Evolutionary conservation across 2,797 vertebrate genomes (phyloP), one percentile per base, ranked within the genome.

Genomic region (Scyliorhinus canicula): DNA sequence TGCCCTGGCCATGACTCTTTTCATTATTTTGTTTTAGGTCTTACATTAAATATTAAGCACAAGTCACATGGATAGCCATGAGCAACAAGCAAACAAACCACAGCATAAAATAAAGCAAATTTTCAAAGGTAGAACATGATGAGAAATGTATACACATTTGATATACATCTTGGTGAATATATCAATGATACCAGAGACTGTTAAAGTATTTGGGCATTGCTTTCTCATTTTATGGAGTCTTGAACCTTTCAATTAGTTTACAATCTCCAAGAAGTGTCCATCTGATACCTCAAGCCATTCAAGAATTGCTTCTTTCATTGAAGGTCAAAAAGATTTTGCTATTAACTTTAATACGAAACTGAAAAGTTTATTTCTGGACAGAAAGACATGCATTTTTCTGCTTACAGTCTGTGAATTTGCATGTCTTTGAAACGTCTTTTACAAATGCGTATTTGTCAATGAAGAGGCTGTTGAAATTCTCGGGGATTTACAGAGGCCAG

Each of bases 391-490:
- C 19, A 24, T 84, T 84, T 84, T 84, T 84, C 12, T 84, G 79
- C 40, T 40, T 40, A 2, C 47, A 44, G 44, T 47, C 40, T 84
- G 40, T 24, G 40, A 84, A 84, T 84, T 69, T 84, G 40, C 79
- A 84, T 40, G 79, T 24, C 35, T 84, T 84, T 84, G 79, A 82
- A 84, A 84, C 8, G 35, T 84, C 79, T 84, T 84, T 84, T 84
- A 24, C 79, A 84, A 84, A 84, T 84, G 44, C 47, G 3, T 47
- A 47, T 44, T 84, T 84, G 40, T 84, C 79, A 84, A 84, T 84
- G 2, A 84, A 84, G 44, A 47, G 44, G 79, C 79, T 3, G 47
- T 84, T 84, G 79, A 47, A 40, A 84, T 84, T 84, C 79, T 84
- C 44, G 47, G 40, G 79, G 77, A 19, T 84, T 84, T 47, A 19